phyloP scores from a whole-genome alignment of 2,888 invertebrate species.

The Drosophila siamana region DNA sequence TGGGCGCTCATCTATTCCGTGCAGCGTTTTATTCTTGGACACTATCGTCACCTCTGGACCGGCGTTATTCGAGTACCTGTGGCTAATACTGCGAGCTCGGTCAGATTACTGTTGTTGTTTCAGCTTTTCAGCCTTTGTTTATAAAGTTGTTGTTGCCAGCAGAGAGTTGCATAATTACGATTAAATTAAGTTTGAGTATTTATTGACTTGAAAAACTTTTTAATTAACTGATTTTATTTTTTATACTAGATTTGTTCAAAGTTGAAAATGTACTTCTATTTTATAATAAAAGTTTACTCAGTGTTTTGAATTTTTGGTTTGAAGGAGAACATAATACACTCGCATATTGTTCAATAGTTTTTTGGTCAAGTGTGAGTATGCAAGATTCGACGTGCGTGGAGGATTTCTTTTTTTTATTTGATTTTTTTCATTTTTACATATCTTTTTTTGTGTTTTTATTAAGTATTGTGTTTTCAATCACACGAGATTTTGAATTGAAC shows the following conservation, averaged over 20 bases:
- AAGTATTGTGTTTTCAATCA: conserved; percentile 68
- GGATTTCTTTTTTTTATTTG: conserved; percentile 20
- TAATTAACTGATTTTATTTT: not conserved
- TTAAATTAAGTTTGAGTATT: not conserved
- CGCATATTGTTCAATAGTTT: conserved; percentile 1
- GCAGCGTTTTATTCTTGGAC: conserved; percentile 21
- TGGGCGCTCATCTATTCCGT: not conserved
- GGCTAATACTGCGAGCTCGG: not conserved
- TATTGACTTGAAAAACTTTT: not conserved
- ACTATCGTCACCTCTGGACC: conserved; percentile 18
- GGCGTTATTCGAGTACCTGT: not conserved
- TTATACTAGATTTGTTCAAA: not conserved
- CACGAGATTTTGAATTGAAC: conserved; percentile 67
- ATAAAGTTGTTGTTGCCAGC: not conserved
- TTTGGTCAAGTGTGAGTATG: not conserved
- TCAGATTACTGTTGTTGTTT: not conserved
- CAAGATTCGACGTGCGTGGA: conserved; percentile 8
- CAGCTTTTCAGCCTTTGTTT: conserved; percentile 1
- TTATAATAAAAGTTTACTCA: not conserved
- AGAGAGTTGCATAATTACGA: not conserved
- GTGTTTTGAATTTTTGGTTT: not conserved
- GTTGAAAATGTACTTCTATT: not conserved
- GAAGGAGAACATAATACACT: not conserved
- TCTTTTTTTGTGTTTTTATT: conserved; percentile 43
- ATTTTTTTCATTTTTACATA: conserved; percentile 28